Conservation (phyloP, 2,797 vertebrate genomes). For the Pyrocephalus nanus region DNA sequence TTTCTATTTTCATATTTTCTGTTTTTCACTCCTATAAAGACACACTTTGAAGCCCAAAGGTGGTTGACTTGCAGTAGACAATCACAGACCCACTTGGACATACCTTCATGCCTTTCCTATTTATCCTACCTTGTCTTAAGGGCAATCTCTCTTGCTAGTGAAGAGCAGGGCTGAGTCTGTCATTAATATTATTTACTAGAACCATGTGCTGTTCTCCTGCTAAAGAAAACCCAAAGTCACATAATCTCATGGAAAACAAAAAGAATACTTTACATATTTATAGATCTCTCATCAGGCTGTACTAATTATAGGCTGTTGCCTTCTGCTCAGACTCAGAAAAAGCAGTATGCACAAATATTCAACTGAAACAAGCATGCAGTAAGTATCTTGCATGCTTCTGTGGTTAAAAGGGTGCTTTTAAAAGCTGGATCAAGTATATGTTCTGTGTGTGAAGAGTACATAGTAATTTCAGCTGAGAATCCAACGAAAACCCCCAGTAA, state of each 20-base stretch:
- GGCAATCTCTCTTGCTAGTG: background rate
- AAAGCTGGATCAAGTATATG: background rate
- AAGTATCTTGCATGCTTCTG: background rate
- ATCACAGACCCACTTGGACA: background rate
- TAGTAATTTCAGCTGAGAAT: background rate
- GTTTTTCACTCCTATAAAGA: background rate
- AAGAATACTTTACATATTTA: background rate
- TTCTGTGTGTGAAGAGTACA: background rate
- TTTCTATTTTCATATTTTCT: constrained; percentile 4
- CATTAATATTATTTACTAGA: background rate
- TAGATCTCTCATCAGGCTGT: background rate
- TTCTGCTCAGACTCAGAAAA: background rate
- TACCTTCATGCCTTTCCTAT: background rate
- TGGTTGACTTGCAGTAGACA: background rate
- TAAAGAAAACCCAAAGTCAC: background rate
- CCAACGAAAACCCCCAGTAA: background rate
- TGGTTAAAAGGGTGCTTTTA: background rate
- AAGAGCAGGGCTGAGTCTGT: background rate
- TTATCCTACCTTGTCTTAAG: background rate
- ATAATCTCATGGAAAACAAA: background rate
- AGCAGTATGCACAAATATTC: background rate
- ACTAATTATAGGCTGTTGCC: background rate
- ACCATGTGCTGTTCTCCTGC: background rate
- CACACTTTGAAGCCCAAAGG: background rate
- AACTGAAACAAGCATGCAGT: background rate